Evolutionary conservation across 92 coral and sea anemone genomes (phyloP).

Genomic region (Heteractis magnifica): DNA sequence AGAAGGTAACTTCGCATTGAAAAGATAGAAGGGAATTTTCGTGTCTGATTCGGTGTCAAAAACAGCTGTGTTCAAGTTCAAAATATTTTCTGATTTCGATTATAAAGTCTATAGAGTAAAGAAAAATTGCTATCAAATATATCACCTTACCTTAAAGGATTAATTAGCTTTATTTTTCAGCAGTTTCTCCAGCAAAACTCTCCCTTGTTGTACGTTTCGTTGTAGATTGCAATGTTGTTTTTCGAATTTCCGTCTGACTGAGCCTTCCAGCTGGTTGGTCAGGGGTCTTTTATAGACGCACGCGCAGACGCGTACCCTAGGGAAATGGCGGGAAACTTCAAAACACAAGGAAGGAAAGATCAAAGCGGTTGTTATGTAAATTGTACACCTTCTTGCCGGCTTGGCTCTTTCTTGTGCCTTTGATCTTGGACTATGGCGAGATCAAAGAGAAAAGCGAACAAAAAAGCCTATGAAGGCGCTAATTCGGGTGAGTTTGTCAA

Average conservation of each 20-base stretch:
- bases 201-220: slow-evolving; percentile 10
- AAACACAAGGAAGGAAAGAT: slow-evolving; percentile 21
- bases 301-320: slow-evolving; percentile 25
- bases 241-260: slow-evolving; percentile 9
- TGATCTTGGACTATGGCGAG: slow-evolving; percentile 60
- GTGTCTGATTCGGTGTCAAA: not conserved
- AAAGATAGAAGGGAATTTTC: no score
- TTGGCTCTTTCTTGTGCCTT: slow-evolving; percentile 17
- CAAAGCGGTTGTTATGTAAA: not conserved
- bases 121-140: not conserved
- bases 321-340: slow-evolving; percentile 43
- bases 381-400: not conserved
- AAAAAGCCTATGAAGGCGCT: slow-evolving; percentile 47
- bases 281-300: slow-evolving; percentile 25
- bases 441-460: slow-evolving; percentile 50
- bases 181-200: not conserved
- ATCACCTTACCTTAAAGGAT: slow-evolving; percentile 10
- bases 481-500: slow-evolving; percentile 29
- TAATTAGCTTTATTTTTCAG: not conserved
- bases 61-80: not conserved
- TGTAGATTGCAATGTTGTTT: not conserved
- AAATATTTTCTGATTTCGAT: not conserved
- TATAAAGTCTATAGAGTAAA: not conserved
- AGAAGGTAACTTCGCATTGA: no score
- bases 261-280: slow-evolving; percentile 35